phyloP scores from a whole-genome alignment of 2,113 vertebrate species.

The Aspidoscelis tigris region DNA sequence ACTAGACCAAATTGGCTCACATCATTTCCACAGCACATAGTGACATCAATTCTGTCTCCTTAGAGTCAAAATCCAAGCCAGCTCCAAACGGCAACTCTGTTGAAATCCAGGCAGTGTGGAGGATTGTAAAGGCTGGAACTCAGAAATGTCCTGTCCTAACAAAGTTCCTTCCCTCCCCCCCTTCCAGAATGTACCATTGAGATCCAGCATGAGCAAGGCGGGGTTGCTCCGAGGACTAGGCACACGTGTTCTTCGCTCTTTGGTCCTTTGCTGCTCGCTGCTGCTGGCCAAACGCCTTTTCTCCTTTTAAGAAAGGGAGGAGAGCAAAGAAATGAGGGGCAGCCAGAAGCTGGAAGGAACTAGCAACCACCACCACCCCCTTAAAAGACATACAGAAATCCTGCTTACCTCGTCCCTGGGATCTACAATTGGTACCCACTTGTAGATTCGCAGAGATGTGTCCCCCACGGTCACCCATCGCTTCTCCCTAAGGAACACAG shows the following conservation, averaged over 20 bases:
- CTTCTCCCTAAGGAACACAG: constrained; percentile 69
- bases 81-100: not conserved
- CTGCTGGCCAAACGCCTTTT: constrained; percentile 62
- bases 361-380: too few relatives aligned
- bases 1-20: too few relatives aligned
- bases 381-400: too few relatives aligned
- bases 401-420: constrained; percentile 71
- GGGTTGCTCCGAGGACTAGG: constrained; percentile 57
- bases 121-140: too few relatives aligned
- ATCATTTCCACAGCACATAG: too few relatives aligned
- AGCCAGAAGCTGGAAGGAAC: not conserved
- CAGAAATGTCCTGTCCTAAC: too few relatives aligned
- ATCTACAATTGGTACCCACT: constrained; percentile 76
- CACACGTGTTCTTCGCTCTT: constrained; percentile 59
- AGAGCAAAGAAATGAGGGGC: not conserved
- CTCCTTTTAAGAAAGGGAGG: constrained; percentile 40
- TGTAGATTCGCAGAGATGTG: constrained; percentile 76
- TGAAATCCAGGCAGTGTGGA: not conserved
- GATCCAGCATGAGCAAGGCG: constrained; percentile 71
- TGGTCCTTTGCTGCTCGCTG: constrained; percentile 61
- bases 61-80: not conserved
- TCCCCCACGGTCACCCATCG: constrained; percentile 77
- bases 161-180: not conserved
- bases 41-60: not conserved
- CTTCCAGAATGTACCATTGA: constrained; percentile 65